Evolutionary conservation across 2,888 invertebrate species (phyloP).

Genomic region (Tribolium freemani): DNA sequence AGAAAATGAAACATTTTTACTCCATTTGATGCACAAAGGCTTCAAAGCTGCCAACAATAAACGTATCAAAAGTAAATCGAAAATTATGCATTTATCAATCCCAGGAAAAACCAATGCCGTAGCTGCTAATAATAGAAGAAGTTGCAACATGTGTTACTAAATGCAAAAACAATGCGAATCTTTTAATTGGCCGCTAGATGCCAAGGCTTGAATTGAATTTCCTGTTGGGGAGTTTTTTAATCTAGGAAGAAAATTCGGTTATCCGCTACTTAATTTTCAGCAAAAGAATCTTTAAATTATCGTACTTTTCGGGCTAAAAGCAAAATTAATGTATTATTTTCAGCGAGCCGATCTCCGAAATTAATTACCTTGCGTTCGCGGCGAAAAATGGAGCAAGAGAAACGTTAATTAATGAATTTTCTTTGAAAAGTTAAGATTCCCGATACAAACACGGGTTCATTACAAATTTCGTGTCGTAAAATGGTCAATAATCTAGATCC

Average conservation of each 20-base stretch:
- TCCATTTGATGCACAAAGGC: neutral
- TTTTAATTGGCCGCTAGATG: neutral
- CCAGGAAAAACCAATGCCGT: neutral
- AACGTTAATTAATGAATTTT: constrained; percentile 24
- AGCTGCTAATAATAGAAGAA: neutral
- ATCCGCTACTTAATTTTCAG: neutral
- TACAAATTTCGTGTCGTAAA: constrained; percentile 3
- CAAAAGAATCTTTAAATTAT: constrained; percentile 9
- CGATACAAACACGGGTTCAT: neutral
- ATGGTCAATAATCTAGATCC: constrained; percentile 1
- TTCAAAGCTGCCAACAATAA: neutral
- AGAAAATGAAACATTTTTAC: neutral
- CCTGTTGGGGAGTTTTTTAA: neutral
- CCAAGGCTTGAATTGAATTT: neutral
- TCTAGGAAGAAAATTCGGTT: neutral
- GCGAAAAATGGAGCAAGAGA: constrained; percentile 10
- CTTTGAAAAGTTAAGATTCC: neutral
- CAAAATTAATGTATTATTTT: constrained; percentile 19
- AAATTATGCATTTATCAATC: neutral
- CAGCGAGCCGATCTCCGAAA: constrained; percentile 7
- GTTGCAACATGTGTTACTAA: neutral
- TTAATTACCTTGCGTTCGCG: constrained; percentile 13
- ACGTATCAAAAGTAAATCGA: neutral
- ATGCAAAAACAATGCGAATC: neutral
- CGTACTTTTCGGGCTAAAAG: neutral